Percentiles rank a stretch among this genome's conserved stretches.
phyloP scores from a whole-genome alignment of 30 jellyfish, hydroid and myxozoan genomes.

The Aurelia aurita region DNA sequence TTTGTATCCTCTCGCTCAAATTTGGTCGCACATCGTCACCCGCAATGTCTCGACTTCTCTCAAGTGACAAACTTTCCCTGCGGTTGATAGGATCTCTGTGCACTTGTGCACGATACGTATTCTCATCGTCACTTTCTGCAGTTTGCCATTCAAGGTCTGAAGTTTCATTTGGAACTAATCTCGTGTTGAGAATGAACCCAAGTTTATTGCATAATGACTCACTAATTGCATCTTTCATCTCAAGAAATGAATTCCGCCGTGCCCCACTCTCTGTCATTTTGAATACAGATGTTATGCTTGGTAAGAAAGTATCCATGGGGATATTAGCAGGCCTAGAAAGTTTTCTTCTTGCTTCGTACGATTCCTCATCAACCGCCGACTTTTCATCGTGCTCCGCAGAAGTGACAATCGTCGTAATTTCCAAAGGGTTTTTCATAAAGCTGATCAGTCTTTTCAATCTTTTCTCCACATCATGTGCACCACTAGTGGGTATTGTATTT shows the following conservation, averaged over 20 bases:
- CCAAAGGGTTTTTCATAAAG: conserved; percentile 62
- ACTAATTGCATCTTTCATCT: conserved; percentile 19
- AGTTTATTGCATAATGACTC: conserved; percentile 13
- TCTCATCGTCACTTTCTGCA: background rate
- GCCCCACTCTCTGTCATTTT: conserved; percentile 8
- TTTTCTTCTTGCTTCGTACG: background rate
- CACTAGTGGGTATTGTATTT: background rate
- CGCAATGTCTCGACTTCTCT: background rate
- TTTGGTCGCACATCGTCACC: background rate
- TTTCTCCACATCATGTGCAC: background rate
- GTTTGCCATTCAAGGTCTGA: background rate
- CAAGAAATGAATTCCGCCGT: conserved; percentile 14
- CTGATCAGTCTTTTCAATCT: conserved; percentile 31
- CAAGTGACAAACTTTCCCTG: too few relatives aligned
- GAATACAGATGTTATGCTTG: conserved; percentile 41
- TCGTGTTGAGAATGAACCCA: conserved; percentile 8
- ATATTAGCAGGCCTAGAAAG: background rate
- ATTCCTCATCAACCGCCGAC: background rate
- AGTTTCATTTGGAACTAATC: background rate
- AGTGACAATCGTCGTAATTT: conserved; percentile 14
- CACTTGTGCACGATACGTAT: too few relatives aligned
- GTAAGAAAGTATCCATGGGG: conserved; percentile 17
- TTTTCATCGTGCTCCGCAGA: background rate
- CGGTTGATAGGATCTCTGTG: too few relatives aligned
- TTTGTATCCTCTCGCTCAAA: background rate